Evolutionary conservation across 2,113 vertebrate species (phyloP), one percentile per base, ranked within the genome.

Genomic region (Myotis yumanensis): DNA sequence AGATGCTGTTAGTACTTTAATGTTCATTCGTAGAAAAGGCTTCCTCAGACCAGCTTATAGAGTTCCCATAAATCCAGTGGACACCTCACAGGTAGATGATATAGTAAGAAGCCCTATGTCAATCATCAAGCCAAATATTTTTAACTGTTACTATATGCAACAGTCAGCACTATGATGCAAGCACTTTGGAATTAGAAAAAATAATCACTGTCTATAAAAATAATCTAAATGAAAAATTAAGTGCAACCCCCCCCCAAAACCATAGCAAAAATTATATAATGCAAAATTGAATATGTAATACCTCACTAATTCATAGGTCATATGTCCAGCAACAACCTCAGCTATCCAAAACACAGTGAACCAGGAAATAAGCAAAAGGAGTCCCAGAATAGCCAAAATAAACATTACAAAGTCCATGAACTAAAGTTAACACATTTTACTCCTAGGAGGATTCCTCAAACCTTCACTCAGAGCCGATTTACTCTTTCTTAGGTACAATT

Each of bases 401-500:
- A 97, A 97, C 96, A 97, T 91, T 90, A 95, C 93, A 92, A 96
- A 96, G 77, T 90, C 91, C 71, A 75, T 86, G 95, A 76, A 89
- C 97, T 95, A 96, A 96, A 97, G 96, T 97, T 96, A 96, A 97
- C 96, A 97, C 95, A 89, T 96, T 93, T 97, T 59, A 79, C 91
- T 90, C 96, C 96, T 97, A 96, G 91, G 96, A 97, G 97, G 92
- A 97, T 96, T 92, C 87, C 57, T 92, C 86, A 89, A 95, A 94
- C 94, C 73, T 95, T 96, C 96, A 94, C 83, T 95, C 82, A 71
- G 92, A 95, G 95, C 90, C 0, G 89, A 97, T 96, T 96, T 94
- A 95, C 93, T 96, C 93, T 96, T 96, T 97, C 96, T 97, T 97
- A 92, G 96, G 96, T 96, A 97, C 97, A 95, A 97, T 95, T 96